Evolutionary conservation across 2,797 vertebrate species (phyloP).

Genomic region (Manis javanica): DNA sequence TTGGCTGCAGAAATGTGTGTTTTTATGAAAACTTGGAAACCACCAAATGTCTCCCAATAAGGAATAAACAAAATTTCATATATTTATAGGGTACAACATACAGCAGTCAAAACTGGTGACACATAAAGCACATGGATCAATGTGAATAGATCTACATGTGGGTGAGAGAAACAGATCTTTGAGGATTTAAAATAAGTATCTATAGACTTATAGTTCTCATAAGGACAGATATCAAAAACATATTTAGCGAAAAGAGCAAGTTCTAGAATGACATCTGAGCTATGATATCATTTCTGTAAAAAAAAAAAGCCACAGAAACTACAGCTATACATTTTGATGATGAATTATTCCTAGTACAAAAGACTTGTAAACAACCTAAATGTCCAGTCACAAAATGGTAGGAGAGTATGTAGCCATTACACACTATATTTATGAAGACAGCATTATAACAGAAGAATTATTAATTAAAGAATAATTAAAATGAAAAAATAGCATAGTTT

Average conservation of each 20-base stretch:
- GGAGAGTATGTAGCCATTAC: background rate
- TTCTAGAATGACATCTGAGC: background rate
- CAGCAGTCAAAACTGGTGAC: background rate
- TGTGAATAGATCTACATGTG: background rate
- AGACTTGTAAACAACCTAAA: slow-evolving; percentile 15
- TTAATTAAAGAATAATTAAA: background rate
- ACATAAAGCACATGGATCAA: background rate
- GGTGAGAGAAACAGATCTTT: slow-evolving; percentile 8
- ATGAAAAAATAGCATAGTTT: background rate
- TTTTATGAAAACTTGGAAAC: slow-evolving; percentile 12
- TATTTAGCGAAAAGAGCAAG: background rate
- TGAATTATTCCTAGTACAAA: slow-evolving; percentile 15
- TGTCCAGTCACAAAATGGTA: background rate
- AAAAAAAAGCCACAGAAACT: background rate
- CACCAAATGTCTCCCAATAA: background rate
- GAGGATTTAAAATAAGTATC: background rate
- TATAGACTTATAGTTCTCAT: background rate
- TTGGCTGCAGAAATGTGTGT: background rate
- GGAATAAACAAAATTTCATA: background rate
- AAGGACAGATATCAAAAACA: background rate
- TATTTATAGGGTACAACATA: background rate
- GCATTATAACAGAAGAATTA: background rate
- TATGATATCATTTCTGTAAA: background rate
- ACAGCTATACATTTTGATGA: background rate
- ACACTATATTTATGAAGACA: background rate